phyloP scores from a whole-genome alignment of 2,113 vertebrate genomes.

The Pungitius pungitius region DNA sequence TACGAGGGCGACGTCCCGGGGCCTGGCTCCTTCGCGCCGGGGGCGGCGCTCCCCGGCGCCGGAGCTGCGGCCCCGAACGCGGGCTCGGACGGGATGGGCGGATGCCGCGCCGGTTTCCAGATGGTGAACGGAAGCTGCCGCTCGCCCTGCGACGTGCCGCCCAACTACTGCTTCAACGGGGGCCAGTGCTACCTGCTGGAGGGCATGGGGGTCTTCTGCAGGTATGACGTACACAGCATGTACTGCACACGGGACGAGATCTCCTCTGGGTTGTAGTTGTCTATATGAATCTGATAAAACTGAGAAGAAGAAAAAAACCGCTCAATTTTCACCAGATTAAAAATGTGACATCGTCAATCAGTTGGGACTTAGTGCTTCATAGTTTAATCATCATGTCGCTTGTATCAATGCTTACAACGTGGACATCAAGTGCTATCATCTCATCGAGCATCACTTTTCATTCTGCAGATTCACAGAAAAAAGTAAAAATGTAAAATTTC shows the following conservation, averaged over 20 bases:
- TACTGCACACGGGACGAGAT: background rate
- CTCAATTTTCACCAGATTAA: too few relatives aligned
- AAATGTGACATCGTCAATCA: too few relatives aligned
- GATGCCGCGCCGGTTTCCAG: constrained; percentile 86
- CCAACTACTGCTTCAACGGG: constrained; percentile 94
- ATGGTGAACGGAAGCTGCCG: constrained; percentile 89
- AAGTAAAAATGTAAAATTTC: background rate
- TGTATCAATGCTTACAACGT: too few relatives aligned
- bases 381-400: background rate
- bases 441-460: background rate
- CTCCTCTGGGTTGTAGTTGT: background rate
- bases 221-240: constrained; percentile 76
- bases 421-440: background rate
- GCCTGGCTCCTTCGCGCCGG: constrained; percentile 45
- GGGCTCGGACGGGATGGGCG: constrained; percentile 72
- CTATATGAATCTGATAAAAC: background rate
- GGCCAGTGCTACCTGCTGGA: constrained; percentile 95
- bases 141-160: constrained; percentile 88
- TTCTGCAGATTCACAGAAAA: background rate
- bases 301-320: too few relatives aligned
- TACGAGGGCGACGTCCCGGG: constrained; percentile 78
- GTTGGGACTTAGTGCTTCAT: background rate
- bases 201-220: constrained; percentile 91
- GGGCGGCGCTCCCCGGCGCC: constrained; percentile 16
- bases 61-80: constrained; percentile 42